Conservation (phyloP, 2,797 vertebrate species). For the Sebastes matsubarae region DNA sequence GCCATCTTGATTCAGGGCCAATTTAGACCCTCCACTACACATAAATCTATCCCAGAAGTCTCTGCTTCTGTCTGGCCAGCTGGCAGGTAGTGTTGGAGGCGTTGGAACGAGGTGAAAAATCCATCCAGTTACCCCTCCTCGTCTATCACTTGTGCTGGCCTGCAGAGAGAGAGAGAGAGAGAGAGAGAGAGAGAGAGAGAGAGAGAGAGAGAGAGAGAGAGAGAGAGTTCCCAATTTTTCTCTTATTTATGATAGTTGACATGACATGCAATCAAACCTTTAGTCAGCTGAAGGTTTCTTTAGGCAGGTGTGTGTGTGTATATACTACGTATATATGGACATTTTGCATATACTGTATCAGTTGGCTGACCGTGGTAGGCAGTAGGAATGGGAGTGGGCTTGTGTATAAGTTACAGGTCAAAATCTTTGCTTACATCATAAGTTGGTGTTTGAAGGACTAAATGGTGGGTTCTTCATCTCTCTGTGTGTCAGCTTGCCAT, state of each 20-base stretch:
- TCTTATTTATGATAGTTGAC: background rate
- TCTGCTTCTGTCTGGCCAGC: conserved; percentile 72
- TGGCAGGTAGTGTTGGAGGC: conserved; percentile 52
- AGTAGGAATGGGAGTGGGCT: background rate
- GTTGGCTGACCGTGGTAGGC: background rate
- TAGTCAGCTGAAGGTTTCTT: background rate
- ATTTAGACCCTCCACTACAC: conserved; percentile 74
- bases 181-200: too few relatives aligned
- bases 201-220: background rate
- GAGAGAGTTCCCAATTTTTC: conserved; percentile 6
- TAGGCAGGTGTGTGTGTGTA: background rate
- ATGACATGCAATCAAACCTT: background rate
- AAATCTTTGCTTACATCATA: background rate
- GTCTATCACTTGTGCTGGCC: conserved; percentile 9
- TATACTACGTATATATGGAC: background rate
- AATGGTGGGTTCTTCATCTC: background rate
- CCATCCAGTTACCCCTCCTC: conserved; percentile 62
- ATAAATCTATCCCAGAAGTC: conserved; percentile 83
- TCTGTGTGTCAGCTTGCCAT: background rate
- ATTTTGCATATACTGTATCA: background rate
- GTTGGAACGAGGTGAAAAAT: conserved; percentile 66
- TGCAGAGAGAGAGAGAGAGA: background rate
- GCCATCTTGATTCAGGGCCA: conserved; percentile 81
- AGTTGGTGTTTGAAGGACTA: background rate
- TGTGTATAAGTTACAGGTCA: background rate